Evolutionary conservation across 1,140 invertebrate genomes (phyloP).

Genomic region (Drosophila melanica): DNA sequence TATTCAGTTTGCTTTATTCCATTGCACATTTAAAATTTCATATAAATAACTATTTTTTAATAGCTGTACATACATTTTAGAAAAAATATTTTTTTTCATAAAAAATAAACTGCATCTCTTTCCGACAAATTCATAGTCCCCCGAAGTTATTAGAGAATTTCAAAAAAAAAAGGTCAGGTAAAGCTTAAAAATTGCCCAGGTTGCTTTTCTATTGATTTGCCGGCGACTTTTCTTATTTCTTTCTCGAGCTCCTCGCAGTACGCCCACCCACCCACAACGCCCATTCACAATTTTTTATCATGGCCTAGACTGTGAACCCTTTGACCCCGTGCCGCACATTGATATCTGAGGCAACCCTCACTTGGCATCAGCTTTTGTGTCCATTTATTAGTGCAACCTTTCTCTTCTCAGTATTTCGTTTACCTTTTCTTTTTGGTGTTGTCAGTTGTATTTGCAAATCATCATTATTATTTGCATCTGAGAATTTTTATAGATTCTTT

Average conservation of each 20-base stretch:
- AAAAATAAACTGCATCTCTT: too few relatives aligned
- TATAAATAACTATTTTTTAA: too few relatives aligned
- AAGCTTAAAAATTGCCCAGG: constrained; percentile 56
- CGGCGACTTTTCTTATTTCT: constrained; percentile 27
- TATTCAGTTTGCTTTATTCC: too few relatives aligned
- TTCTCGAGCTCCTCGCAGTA: background rate
- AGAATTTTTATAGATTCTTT: constrained; percentile 55
- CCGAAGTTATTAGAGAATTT: background rate
- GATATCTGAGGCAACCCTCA: constrained; percentile 51
- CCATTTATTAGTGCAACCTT: constrained; percentile 77
- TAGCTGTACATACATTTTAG: too few relatives aligned
- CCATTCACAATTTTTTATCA: constrained; percentile 33
- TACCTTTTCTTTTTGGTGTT: constrained; percentile 41
- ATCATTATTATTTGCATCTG: constrained; percentile 79
- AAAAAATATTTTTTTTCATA: too few relatives aligned
- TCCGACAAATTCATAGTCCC: too few relatives aligned
- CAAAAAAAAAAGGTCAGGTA: constrained; percentile 31
- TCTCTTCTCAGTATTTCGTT: constrained; percentile 36
- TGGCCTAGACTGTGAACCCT: constrained; percentile 32
- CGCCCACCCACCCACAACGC: background rate
- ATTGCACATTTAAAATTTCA: too few relatives aligned
- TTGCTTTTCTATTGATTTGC: constrained; percentile 70
- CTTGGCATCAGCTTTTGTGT: constrained; percentile 53
- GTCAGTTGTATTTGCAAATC: constrained; percentile 77
- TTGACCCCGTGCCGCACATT: constrained; percentile 19